These are phyloP conservation scores for Mungos mungo DNA, from an alignment of 2,113 vertebrate genomes.

Conservation along the genomic window DNA sequence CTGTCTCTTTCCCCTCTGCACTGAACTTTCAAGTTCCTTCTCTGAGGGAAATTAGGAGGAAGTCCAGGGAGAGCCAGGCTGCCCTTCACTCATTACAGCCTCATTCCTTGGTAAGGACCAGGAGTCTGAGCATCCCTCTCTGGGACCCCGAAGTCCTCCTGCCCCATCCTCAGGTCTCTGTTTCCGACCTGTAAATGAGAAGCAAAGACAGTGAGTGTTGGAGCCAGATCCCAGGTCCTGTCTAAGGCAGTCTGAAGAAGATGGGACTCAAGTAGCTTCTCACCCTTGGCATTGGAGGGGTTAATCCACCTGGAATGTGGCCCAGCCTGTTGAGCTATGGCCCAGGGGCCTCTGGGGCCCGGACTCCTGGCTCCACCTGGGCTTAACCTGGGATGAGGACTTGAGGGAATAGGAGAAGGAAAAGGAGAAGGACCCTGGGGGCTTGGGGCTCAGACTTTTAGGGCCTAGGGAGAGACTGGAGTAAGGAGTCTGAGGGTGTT, in stretches of 20 bases:
- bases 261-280: conserved; percentile 22
- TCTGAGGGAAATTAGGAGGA: conserved; percentile 32
- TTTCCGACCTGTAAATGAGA: neutral
- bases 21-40: neutral
- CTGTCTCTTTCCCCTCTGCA: neutral
- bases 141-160: neutral
- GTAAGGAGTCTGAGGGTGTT: conserved; percentile 26
- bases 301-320: conserved; percentile 80
- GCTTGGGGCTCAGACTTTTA: conserved; percentile 25
- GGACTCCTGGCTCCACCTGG: conserved; percentile 74
- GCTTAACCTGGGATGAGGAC: conserved; percentile 52
- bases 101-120: neutral
- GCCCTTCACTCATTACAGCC: neutral
- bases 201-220: neutral
- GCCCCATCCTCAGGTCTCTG: neutral
- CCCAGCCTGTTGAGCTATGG: conserved; percentile 78
- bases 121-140: conserved; percentile 31
- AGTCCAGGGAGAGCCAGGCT: neutral
- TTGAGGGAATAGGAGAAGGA: conserved; percentile 49
- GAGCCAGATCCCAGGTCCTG: neutral
- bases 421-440: conserved; percentile 15
- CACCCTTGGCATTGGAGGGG: conserved; percentile 72
- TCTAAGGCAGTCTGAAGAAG: conserved; percentile 12
- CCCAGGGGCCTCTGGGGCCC: conserved; percentile 73
- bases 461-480: neutral